A percentile compares a stretch with the other conserved stretches of the same genome.
Evolutionary conservation across 2,888 invertebrate species (phyloP).

Genomic region (Plebejus argus): DNA sequence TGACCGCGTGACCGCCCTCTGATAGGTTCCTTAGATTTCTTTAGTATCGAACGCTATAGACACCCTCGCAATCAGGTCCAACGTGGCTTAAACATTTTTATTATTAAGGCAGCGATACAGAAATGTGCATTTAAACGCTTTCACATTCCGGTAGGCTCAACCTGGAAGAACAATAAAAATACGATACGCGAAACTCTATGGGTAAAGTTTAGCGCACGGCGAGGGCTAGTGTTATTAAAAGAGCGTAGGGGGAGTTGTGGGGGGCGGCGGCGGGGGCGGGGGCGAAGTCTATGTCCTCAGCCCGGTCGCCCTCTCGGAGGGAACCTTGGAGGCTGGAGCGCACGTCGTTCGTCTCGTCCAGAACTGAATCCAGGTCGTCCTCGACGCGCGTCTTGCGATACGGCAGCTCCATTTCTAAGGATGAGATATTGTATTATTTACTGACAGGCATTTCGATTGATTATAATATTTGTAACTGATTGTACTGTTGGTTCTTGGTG

Average conservation of each 20-base stretch:
- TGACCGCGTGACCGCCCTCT: no score
- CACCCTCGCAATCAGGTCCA: no score
- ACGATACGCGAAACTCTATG: conserved; percentile 40
- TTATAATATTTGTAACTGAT: no score
- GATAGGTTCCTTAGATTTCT: no score
- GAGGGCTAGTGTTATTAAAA: conserved; percentile 65
- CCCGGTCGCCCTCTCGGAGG: conserved; percentile 80
- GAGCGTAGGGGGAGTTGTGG: conserved; percentile 51
- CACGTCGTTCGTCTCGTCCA: conserved; percentile 75
- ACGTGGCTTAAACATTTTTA: background rate
- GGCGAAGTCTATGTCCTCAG: conserved; percentile 70
- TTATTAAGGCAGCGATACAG: background rate
- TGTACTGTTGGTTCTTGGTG: no score
- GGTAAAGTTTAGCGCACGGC: conserved; percentile 66
- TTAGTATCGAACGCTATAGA: no score
- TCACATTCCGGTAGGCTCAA: background rate
- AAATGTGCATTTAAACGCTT: background rate
- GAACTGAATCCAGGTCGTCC: conserved; percentile 63
- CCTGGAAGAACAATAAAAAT: conserved; percentile 31
- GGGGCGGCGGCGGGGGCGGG: conserved; percentile 53
- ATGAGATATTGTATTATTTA: background rate
- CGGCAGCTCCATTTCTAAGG: conserved; percentile 83
- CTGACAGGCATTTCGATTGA: no score
- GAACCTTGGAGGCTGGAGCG: conserved; percentile 85
- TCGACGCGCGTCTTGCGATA: conserved; percentile 76